Evolutionary conservation across 1,140 invertebrate genomes (phyloP).

Genomic region (Drosophila oshimai): DNA sequence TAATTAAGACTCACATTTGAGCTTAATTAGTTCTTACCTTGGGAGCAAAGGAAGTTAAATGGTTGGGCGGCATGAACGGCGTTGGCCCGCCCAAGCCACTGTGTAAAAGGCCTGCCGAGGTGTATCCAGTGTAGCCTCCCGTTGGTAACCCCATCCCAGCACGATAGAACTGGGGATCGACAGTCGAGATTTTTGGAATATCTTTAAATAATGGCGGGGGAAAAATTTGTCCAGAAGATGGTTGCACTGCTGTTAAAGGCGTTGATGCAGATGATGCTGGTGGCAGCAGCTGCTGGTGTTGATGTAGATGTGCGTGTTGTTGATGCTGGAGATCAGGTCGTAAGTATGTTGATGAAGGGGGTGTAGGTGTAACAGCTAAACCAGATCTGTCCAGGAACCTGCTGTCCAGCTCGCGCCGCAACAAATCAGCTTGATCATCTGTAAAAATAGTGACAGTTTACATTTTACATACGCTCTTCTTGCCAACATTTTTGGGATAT

Average conservation of each 20-base stretch:
- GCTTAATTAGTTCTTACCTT: too few species aligned
- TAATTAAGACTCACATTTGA: constrained; percentile 14
- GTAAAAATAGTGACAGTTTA: constrained; percentile 9
- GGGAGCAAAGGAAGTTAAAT: constrained; percentile 91
- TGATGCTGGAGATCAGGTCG: constrained; percentile 95
- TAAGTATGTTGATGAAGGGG: constrained; percentile 85
- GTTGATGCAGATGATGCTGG: constrained; percentile 91
- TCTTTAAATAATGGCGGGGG: constrained; percentile 89
- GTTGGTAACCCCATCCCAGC: constrained; percentile 88
- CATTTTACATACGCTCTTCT: background rate
- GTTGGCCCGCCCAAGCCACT: constrained; percentile 88
- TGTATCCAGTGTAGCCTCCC: constrained; percentile 89
- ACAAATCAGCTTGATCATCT: constrained; percentile 90
- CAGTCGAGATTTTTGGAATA: constrained; percentile 91
- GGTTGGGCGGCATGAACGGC: constrained; percentile 91
- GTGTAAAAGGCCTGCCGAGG: constrained; percentile 88
- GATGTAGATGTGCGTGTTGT: constrained; percentile 95
- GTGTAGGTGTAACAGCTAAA: constrained; percentile 72
- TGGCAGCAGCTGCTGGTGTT: constrained; percentile 88
- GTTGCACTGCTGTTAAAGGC: constrained; percentile 83
- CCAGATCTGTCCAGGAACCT: constrained; percentile 88
- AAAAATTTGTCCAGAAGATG: constrained; percentile 83
- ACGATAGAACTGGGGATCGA: constrained; percentile 91
- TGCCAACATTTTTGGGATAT: background rate
- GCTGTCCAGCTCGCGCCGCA: constrained; percentile 95